phyloP scores from a whole-genome alignment of 2,113 vertebrate genomes.

The Paramormyrops kingsleyae region DNA sequence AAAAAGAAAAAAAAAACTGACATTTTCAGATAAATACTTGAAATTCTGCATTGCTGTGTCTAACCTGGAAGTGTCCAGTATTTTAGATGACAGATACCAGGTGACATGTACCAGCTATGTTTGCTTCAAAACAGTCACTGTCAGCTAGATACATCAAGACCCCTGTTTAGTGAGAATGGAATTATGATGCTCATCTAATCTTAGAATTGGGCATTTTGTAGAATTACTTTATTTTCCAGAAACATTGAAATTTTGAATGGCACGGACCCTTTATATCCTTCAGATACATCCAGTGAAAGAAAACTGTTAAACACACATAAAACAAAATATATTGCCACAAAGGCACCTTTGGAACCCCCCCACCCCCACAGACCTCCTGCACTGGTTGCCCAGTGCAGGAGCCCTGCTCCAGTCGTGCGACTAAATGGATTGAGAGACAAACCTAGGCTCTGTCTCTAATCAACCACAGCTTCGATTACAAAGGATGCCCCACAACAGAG shows the following conservation, averaged over 20 bases:
- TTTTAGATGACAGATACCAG: background rate
- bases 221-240: background rate
- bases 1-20: background rate
- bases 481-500: background rate
- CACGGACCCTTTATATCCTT: no score
- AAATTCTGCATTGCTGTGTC: background rate
- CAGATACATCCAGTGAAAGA: background rate
- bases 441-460: background rate
- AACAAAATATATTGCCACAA: background rate
- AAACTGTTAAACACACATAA: background rate
- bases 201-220: background rate
- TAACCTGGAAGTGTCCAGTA: background rate
- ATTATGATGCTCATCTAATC: background rate
- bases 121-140: background rate
- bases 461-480: background rate
- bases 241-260: no score
- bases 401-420: background rate
- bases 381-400: background rate
- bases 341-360: background rate
- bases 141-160: background rate
- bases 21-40: background rate
- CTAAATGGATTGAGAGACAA: background rate
- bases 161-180: background rate
- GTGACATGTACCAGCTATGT: background rate
- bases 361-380: no score